Evolutionary conservation across 2,113 vertebrate genomes (phyloP).

Genomic region (Albula glossodonta): DNA sequence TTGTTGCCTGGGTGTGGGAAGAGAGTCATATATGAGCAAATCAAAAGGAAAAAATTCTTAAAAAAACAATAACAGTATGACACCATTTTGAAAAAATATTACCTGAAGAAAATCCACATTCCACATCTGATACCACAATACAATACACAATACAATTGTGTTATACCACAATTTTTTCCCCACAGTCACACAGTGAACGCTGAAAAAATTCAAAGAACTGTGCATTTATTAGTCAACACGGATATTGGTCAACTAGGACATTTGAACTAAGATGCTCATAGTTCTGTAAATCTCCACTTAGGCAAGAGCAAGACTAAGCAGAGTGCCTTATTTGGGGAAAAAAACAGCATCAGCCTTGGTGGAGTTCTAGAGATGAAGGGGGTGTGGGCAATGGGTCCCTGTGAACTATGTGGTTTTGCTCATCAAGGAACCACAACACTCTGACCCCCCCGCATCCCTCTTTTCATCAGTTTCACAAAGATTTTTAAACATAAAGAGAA

Average conservation of each 20-base stretch:
- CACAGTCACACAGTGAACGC: too few relatives aligned
- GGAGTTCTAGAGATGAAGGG: conserved; percentile 21
- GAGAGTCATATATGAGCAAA: not conserved
- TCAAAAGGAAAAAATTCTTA: too few relatives aligned
- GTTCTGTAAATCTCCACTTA: not conserved
- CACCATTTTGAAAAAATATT: too few relatives aligned
- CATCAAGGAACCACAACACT: conserved; percentile 36
- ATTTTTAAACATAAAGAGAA: conserved; percentile 18
- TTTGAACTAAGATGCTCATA: not conserved
- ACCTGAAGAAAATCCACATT: too few relatives aligned
- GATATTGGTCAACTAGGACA: too few relatives aligned
- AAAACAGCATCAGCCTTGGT: conserved; percentile 21
- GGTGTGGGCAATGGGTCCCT: conserved; percentile 34
- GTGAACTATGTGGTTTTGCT: conserved; percentile 36
- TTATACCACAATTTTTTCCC: too few relatives aligned
- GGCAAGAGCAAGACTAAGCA: conserved; percentile 1
- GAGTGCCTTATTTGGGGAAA: conserved; percentile 5
- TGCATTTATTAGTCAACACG: too few relatives aligned
- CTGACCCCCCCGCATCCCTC: conserved; percentile 38
- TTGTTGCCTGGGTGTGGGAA: conserved; percentile 82
- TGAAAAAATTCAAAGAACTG: too few relatives aligned
- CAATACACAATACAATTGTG: too few relatives aligned
- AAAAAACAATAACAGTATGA: not conserved
- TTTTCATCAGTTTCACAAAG: conserved; percentile 39
- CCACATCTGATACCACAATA: too few relatives aligned